Percentiles rank a stretch among this genome's conserved stretches.
phyloP scores from a whole-genome alignment of 2,113 vertebrate genomes.

The Cephalopholis sonnerati region DNA sequence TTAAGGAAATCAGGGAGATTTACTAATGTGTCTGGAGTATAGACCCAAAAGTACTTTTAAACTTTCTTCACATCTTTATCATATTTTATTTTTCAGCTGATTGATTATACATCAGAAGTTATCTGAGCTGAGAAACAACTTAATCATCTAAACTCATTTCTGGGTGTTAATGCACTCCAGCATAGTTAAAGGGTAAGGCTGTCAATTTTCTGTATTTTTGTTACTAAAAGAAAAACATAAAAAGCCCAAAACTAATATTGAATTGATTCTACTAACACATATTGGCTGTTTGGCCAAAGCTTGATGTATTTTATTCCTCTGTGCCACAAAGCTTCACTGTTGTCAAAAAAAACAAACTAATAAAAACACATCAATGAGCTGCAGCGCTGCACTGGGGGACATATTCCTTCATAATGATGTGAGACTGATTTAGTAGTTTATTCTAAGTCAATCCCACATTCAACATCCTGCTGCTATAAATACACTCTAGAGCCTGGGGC shows the following conservation, averaged over 20 bases:
- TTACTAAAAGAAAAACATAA: background rate
- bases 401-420: background rate
- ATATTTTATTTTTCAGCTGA: slow-evolving; percentile 13
- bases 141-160: background rate
- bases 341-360: background rate
- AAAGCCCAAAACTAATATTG: background rate
- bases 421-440: background rate
- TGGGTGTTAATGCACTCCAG: background rate
- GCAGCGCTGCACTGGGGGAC: background rate
- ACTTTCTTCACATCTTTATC: background rate
- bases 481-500: background rate
- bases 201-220: background rate
- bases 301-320: background rate
- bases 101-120: background rate
- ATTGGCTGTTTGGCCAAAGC: background rate
- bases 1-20: background rate
- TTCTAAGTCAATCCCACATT: background rate
- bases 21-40: background rate
- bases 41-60: background rate
- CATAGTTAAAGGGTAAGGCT: background rate
- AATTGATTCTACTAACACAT: background rate
- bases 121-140: background rate
- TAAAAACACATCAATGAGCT: background rate
- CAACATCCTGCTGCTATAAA: background rate
- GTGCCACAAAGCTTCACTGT: background rate